Evolutionary conservation across 2,797 vertebrate genomes (phyloP).

Genomic region (Protosalanx chinensis): DNA sequence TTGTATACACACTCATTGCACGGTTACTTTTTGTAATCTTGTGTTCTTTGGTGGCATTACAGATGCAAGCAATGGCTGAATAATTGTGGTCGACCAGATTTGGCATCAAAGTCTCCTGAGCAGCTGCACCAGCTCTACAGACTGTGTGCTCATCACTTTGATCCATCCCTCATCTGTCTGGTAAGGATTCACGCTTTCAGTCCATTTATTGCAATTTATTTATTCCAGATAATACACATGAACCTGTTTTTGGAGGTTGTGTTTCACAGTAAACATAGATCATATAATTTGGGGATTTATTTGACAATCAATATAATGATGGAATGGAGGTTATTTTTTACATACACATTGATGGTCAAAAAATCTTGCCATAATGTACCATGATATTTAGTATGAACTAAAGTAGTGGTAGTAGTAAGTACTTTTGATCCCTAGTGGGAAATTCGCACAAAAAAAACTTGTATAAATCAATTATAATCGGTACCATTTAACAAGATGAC

Average conservation of each 20-base stretch:
- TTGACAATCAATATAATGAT: too few species aligned
- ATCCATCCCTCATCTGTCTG: conserved; percentile 88
- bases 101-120: conserved; percentile 87
- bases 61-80: conserved; percentile 86
- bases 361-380: too few species aligned
- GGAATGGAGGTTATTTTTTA: too few species aligned
- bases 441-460: neutral
- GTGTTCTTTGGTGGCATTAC: conserved; percentile 6
- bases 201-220: neutral
- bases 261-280: too few species aligned
- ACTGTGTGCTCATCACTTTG: conserved; percentile 94
- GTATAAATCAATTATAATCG: neutral
- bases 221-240: too few species aligned
- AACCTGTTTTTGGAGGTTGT: too few species aligned
- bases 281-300: too few species aligned
- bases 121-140: conserved; percentile 89
- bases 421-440: too few species aligned
- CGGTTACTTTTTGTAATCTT: conserved; percentile 46
- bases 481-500: neutral
- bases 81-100: conserved; percentile 88
- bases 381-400: too few species aligned
- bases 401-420: too few species aligned
- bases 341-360: too few species aligned
- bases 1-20: neutral
- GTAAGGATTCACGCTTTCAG: conserved; percentile 71